Base-by-base conservation (phyloP, 2,797 vertebrate genomes). In the Orestias chungarensis region DNA sequence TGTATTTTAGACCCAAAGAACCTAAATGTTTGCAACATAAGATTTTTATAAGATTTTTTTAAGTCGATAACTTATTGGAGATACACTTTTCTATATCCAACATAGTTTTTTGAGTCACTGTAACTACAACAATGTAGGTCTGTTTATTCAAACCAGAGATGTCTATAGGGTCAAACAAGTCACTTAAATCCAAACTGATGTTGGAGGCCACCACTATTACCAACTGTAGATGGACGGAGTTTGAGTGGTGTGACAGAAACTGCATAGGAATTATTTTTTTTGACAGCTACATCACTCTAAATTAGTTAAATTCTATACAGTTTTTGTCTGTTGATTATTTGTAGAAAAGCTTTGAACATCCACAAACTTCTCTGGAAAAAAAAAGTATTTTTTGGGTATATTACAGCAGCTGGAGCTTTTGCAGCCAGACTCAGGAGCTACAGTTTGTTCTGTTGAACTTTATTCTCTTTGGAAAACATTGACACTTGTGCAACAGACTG, bases 391-490 rank as follows among this genome's bases (percentile, higher is more conserved):
- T 49, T 23, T 23, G 55, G 31, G 31, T 4, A 40, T 38, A 20
- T 43, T 54, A 17, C 43, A 68, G 6, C 15, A 69, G 31, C 31
- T 17, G 57, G 35, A 62, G n/a, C 31, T 69, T 42, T 17, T 42
- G n/a, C 29, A 9, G 17, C 35, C 23, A 71, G 46, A 20, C 12
- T 17, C n/a, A 42, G 57, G 65, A 84, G 77, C 80, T 80, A 68
- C 4, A 67, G 82, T 77, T 69, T 12, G 0, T 47, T 29, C 35
- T 68, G 81, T 59, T 79, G 85, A 82, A 85, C 79, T 73, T 78
- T 76, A 52, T 54, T 75, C 70, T 74, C 52, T 87, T 87, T 86
- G 18, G 65, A 75, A 68, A 82, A 82, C 84, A 91, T 84, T 79
- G 86, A 88, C 87, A 64, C 35, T 80, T 70, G 54, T 83, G 83